Evolutionary conservation across 2,113 vertebrate species (phyloP).

Genomic region (Brevimyrus niger): DNA sequence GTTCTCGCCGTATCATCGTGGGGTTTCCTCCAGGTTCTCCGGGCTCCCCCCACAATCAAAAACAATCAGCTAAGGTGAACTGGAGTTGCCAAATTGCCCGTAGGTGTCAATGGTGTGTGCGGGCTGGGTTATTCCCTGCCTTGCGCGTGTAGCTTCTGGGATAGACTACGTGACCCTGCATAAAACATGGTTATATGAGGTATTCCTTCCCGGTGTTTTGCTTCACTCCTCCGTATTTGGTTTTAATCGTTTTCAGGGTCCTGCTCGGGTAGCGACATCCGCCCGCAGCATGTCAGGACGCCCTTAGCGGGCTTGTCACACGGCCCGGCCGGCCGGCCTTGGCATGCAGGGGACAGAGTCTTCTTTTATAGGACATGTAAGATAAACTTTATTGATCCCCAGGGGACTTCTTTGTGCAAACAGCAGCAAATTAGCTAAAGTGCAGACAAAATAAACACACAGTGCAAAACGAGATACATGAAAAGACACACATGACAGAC

Average conservation of each 20-base stretch:
- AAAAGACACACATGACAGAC: background rate
- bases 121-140: background rate
- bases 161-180: background rate
- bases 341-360: background rate
- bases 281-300: background rate
- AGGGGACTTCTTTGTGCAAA: background rate
- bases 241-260: background rate
- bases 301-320: no score
- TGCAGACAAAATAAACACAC: background rate
- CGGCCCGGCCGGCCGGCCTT: background rate
- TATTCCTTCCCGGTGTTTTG: background rate
- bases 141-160: background rate
- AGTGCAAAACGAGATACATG: background rate
- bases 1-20: background rate
- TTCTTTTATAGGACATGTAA: background rate
- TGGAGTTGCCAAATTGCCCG: background rate
- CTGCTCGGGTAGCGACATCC: background rate
- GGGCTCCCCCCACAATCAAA: background rate
- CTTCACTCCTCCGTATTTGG: background rate
- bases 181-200: background rate
- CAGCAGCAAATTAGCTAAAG: background rate
- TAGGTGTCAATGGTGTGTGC: background rate
- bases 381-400: background rate
- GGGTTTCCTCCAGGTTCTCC: background rate
- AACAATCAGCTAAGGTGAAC: background rate